Base-by-base conservation (phyloP, 2,113 vertebrate species). In the Tyto alba region DNA sequence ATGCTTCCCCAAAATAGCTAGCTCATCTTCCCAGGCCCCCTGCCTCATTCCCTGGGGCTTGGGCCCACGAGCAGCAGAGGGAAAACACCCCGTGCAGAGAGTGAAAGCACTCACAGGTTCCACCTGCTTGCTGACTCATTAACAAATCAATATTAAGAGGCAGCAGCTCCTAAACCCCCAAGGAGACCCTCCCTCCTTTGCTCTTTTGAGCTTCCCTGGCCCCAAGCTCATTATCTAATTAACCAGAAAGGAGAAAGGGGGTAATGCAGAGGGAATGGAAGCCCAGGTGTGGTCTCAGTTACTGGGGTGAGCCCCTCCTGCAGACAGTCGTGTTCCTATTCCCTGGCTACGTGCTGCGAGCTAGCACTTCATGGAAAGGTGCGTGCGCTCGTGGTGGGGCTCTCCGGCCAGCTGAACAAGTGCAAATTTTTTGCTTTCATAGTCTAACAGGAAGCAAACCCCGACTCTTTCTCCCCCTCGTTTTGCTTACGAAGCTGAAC, bases 351-450 rank as follows among this genome's bases (percentile, higher is more conserved):
- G 20, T 13, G 23, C 40, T 22, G 27, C 3, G 8, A 56, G 78
- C 38, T 25, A 40, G 53, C 22, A 1, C 45, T 3, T 43, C 34
- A 4, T 7, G 38, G 62, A 47, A 13, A 32, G 0, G 16, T 10
- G 38, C 0, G 1, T 3, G 38, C 38, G 5, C 64, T 26, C n/a
- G 5, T 7, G 1, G 3, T 32, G 1, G 11, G 36, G 27, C 3
- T 36, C 83, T 56, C 76, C 47, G 41, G 63, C 47, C n/a, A 15
- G 21, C 57, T 22, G 41, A 47, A 41, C 29, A 10, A 40, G 17
- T 7, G 17, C 47, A 29, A 7, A 7, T 9, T 16, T 55, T 26
- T 50, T 17, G 10, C 32, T 62, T 75, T 87, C 47, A 4, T 6
- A 50, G 55, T 18, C 41, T 18, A 23, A 60, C 16, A 45, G 36